Evolutionary conservation across 2,888 invertebrate species (phyloP).

Genomic region (Branchellion lobata): DNA sequence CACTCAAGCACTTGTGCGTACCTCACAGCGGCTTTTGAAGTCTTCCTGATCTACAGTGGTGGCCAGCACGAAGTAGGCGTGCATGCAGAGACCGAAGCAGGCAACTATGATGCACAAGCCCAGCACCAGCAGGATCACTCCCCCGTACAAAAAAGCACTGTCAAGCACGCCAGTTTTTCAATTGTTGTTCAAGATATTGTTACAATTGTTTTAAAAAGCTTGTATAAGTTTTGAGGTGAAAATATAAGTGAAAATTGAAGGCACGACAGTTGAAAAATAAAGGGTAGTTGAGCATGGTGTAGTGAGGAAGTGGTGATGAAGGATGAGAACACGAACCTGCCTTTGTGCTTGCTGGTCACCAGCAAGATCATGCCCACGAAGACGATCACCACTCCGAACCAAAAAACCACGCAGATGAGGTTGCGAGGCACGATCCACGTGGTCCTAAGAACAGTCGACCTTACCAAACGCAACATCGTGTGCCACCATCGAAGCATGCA

Average conservation of each 20-base stretch:
- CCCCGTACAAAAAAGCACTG: conserved; percentile 53
- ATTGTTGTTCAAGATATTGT: background rate
- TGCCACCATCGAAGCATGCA: conserved; percentile 13
- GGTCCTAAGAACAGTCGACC: conserved; percentile 19
- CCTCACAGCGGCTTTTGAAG: background rate
- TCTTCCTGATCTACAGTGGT: conserved; percentile 39
- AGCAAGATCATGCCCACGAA: conserved; percentile 56
- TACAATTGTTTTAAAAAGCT: too few relatives aligned
- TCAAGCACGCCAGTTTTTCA: background rate
- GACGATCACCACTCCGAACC: conserved; percentile 54
- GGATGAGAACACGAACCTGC: conserved; percentile 51
- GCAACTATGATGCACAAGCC: conserved; percentile 56
- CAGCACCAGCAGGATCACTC: conserved; percentile 55
- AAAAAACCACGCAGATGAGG: conserved; percentile 54
- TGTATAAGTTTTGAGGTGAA: too few relatives aligned
- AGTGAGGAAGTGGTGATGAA: too few relatives aligned
- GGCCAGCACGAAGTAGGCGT: conserved; percentile 59
- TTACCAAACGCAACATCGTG: conserved; percentile 16
- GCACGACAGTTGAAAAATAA: too few relatives aligned
- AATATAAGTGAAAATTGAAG: too few relatives aligned
- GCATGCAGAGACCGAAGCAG: conserved; percentile 56
- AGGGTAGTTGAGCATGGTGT: background rate
- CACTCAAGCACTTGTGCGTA: background rate
- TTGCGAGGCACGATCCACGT: conserved; percentile 52
- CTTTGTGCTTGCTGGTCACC: conserved; percentile 53